Percentiles rank a stretch among this genome's conserved stretches.
phyloP scores from a whole-genome alignment of 2,888 invertebrate genomes.

The Hydrotaea cyrtoneurina region DNA sequence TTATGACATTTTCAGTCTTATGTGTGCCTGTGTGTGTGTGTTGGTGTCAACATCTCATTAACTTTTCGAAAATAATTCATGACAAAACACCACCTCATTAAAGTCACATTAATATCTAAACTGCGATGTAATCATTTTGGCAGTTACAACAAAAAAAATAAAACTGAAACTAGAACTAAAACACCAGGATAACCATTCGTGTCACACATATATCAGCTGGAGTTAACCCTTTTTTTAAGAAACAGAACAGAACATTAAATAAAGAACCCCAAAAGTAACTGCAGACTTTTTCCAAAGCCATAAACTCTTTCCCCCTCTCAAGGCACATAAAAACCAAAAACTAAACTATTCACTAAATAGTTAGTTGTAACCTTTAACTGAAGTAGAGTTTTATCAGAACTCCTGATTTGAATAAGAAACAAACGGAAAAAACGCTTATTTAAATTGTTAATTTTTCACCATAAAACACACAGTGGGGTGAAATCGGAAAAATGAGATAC shows the following conservation, averaged over 20 bases:
- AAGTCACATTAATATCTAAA: slow-evolving; percentile 52
- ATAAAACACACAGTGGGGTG: not conserved
- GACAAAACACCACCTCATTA: slow-evolving; percentile 60
- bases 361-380: slow-evolving; percentile 21
- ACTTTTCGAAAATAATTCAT: not conserved
- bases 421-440: slow-evolving; percentile 28
- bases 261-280: not conserved
- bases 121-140: slow-evolving; percentile 23
- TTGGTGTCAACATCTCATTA: slow-evolving; percentile 7
- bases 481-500: not conserved
- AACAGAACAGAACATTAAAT: no score
- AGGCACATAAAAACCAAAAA: not conserved
- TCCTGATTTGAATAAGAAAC: slow-evolving; percentile 7
- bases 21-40: not conserved
- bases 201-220: not conserved
- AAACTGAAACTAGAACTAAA: slow-evolving; percentile 8
- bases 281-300: not conserved
- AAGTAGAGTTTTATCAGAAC: not conserved
- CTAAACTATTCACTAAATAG: not conserved
- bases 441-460: slow-evolving; percentile 24
- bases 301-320: not conserved
- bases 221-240: not conserved
- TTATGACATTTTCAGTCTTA: not conserved
- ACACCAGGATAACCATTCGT: slow-evolving; percentile 25
- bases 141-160: not conserved